phyloP scores from a whole-genome alignment of 1,140 invertebrate species.

The Dreissena polymorpha region DNA sequence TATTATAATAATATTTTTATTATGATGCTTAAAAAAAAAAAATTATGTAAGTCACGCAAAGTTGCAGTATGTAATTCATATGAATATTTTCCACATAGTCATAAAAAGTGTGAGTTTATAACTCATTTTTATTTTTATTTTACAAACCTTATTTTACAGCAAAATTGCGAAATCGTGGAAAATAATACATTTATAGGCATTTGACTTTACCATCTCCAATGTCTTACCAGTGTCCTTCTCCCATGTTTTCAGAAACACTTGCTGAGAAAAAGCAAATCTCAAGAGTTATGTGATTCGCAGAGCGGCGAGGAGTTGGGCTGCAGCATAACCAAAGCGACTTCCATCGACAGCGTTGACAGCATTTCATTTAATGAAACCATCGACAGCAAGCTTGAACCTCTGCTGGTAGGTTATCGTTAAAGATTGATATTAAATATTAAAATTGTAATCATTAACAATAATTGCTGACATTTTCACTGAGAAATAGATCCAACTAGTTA shows the following conservation, averaged over 20 bases:
- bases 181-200: no score
- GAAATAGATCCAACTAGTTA: no score
- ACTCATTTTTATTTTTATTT: no score
- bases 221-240: not conserved
- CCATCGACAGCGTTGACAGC: conserved; percentile 47
- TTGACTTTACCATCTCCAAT: no score
- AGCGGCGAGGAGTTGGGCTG: conserved; percentile 41
- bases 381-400: conserved; percentile 23
- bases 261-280: conserved; percentile 36
- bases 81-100: no score
- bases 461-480: not conserved
- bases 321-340: conserved; percentile 55
- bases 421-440: not conserved
- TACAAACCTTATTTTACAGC: no score
- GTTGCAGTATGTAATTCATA: not conserved
- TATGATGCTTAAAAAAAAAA: no score
- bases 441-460: not conserved
- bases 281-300: conserved; percentile 42
- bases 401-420: conserved; percentile 16
- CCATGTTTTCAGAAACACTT: conserved; percentile 59
- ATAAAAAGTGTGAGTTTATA: no score
- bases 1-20: not conserved
- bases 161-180: no score
- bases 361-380: conserved; percentile 35
- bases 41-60: not conserved